phyloP scores from a whole-genome alignment of 2,797 vertebrate genomes.

The Myioborus miniatus region DNA sequence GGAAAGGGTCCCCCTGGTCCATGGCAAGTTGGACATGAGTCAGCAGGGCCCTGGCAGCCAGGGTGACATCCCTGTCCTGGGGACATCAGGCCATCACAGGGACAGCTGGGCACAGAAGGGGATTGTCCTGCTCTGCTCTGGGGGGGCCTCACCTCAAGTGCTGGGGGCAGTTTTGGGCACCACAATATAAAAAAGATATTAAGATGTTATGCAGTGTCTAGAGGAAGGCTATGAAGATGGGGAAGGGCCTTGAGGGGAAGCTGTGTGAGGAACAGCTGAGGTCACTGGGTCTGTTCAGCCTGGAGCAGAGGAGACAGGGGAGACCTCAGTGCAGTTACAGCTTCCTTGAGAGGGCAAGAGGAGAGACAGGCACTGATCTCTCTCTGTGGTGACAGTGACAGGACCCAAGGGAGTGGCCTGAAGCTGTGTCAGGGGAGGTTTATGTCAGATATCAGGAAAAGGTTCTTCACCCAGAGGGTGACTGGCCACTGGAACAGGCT shows the following conservation, averaged over 20 bases:
- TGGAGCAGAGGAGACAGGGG: neutral
- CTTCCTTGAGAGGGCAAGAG: neutral
- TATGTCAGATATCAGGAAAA: neutral
- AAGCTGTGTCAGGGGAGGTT: neutral
- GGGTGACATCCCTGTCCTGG: neutral
- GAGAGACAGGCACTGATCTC: neutral
- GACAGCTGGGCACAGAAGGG: neutral
- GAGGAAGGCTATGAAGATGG: neutral
- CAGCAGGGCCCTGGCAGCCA: neutral
- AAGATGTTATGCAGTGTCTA: neutral
- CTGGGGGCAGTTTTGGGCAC: neutral
- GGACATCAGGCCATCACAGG: no score
- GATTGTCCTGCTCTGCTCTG: neutral
- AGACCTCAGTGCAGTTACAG: neutral
- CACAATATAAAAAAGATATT: neutral
- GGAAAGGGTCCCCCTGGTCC: neutral
- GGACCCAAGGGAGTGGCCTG: neutral
- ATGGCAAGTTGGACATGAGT: no score
- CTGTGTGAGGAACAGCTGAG: neutral
- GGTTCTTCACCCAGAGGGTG: neutral
- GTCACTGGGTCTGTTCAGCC: neutral
- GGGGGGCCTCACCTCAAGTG: fast-evolving
- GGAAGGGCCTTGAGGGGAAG: neutral
- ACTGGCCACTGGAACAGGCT: neutral
- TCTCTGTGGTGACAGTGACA: neutral